Evolutionary conservation across 1,140 invertebrate species (phyloP), one percentile per base, ranked within the genome.

Genomic region (Drosophila melanica): DNA sequence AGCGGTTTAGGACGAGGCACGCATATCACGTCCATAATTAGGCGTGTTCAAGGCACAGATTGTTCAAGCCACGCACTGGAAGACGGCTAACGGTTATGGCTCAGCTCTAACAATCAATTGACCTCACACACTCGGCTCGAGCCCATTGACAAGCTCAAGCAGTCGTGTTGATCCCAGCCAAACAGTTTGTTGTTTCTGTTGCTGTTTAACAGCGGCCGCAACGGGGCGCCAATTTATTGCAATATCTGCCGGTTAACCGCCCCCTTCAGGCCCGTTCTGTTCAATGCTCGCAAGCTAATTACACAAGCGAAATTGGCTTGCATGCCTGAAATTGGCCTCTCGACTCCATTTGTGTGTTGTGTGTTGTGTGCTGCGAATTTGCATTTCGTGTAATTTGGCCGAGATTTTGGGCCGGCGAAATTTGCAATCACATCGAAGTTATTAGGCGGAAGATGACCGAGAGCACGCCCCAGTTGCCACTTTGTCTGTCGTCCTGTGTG

Each of bases 271-370:
- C 12, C 16, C 12, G 23, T 20, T 20, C 20, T 50, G 16, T 55
- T 57, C 53, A 65, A 66, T 65, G 45, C 37, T 51, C 44, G 39
- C 53, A 65, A 57, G 58, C 58, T 74, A 74, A 74, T 74, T 74
- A 74, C 35, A 27, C 48, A 57, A 41, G 10, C 35, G 48, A 62
- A 68, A 68, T 73, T 60, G 55, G 44, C 35, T 51, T 44, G 48
- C 41, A 50, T 62, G 54, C 16, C 58, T 53, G n/a, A 42, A 45
- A 63, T 47, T 62, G 58, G 67, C 42, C 48, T 10, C 27, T 35
- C 16, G 18, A 14, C 48, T n/a, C 11, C 53, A 37, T 41, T 14
- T 12, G 30, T 10, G 39, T 27, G 20, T 4, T 23, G 18, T 18
- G 18, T 2, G 18, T 18, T 18, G 27, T 16, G 18, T 7, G 8